Base-by-base conservation (phyloP, 2,888 invertebrate species). In the Allolobophora icterica region DNA sequence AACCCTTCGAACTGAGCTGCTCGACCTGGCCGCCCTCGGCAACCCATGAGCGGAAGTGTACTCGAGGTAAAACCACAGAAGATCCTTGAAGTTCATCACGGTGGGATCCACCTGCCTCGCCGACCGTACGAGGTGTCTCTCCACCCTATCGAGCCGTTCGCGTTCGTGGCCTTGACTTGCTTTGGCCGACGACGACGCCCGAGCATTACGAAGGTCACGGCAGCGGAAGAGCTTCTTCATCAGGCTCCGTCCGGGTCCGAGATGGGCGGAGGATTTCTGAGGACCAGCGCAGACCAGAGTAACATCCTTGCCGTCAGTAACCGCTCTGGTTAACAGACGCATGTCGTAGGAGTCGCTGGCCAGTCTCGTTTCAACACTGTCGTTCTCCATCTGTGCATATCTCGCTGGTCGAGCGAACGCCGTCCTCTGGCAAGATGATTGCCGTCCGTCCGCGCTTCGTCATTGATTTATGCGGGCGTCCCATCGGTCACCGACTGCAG, bases 41-140 rank as follows among this genome's bases (percentile, higher is more conserved):
- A 92, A 90, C 30, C 91, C 92, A 42, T 92, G 92, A 8, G 92
- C 92, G 0, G 92, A 90, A 11, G 92, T 92, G 19, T 45, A 45
- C 91, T 91, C 89, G 38, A 92, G 92, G 42, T 91, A 91, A 42
- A n/a, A 45, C 21, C 8, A 15, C 89, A 89, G 58, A 21, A 91
- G 89, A 42, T 89, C 90, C 33, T 40, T 83, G 33, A 91, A 89
- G 30, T 71, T 71, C 35, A 6, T 89, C 89, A 87, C 2, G 34
- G 24, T 58, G 1, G 71, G n/a, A 6, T n/a, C 71, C 3, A 11
- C n/a, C 71, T 71, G 71, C n/a, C 71, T n/a, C 30, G 71, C 8
- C 71, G 71, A 71, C 30, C n/a, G 30, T 17, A n/a, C 71, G 30
- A 71, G 71, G 0, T 71, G 8, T 5, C n/a, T 71, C 71, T 30